A percentile compares a stretch with the other conserved stretches of the same genome.
phyloP scores from a whole-genome alignment of 1,140 invertebrate genomes.

The Atta texana region DNA sequence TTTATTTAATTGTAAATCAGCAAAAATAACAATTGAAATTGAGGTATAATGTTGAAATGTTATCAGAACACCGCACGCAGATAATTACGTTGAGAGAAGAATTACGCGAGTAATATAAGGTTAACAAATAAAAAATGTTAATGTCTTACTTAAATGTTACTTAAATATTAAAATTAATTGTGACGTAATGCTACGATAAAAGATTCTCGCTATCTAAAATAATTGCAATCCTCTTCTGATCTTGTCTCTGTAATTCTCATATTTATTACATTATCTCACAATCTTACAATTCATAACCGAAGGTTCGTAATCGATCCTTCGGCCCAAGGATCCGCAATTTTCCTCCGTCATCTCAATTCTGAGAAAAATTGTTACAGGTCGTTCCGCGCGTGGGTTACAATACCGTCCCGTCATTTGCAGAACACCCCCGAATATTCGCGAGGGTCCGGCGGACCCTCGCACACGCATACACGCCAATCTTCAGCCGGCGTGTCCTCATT shows the following conservation, averaged over 20 bases:
- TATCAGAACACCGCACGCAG: too few relatives aligned
- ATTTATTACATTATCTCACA: background rate
- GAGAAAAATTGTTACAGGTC: conserved; percentile 6
- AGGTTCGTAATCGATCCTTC: background rate
- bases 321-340: background rate
- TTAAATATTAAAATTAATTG: background rate
- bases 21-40: too few relatives aligned
- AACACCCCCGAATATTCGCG: conserved; percentile 33
- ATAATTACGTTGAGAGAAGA: too few relatives aligned
- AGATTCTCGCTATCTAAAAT: background rate
- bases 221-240: background rate
- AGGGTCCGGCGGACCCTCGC: conserved; percentile 35
- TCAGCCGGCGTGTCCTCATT: conserved; percentile 47
- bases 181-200: background rate
- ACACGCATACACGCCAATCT: conserved; percentile 52
- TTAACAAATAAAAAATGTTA: background rate
- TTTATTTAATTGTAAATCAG: too few relatives aligned
- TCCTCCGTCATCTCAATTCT: background rate
- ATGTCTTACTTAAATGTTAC: background rate
- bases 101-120: too few relatives aligned
- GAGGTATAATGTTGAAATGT: too few relatives aligned
- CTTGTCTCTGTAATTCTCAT: background rate
- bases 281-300: background rate
- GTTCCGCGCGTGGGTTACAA: conserved; percentile 26
- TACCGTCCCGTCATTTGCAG: conserved; percentile 50